phyloP scores from a whole-genome alignment of 2,113 vertebrate species.

The Rhodinocichla rosea region DNA sequence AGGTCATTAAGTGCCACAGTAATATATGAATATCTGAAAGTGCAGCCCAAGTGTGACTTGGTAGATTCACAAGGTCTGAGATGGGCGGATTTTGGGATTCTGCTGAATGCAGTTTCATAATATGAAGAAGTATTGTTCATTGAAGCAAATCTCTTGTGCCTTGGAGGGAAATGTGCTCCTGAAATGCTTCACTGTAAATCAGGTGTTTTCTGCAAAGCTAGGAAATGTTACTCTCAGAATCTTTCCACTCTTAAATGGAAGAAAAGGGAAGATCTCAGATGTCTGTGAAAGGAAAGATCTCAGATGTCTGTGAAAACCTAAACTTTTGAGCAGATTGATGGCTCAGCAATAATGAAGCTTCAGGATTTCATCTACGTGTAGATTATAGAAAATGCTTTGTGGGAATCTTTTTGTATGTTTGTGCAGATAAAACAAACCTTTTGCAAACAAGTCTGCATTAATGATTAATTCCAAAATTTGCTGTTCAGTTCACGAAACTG shows the following conservation, averaged over 20 bases:
- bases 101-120: neutral
- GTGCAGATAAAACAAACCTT: neutral
- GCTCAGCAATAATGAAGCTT: neutral
- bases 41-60: neutral
- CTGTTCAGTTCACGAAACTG: neutral
- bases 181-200: neutral
- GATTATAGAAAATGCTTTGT: neutral
- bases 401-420: neutral
- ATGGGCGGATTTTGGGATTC: neutral
- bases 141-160: neutral
- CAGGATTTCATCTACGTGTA: neutral
- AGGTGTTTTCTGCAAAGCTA: neutral
- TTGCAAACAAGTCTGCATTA: neutral
- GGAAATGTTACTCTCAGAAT: neutral
- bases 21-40: neutral
- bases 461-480: neutral
- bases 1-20: neutral
- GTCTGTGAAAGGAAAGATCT: neutral
- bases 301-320: neutral
- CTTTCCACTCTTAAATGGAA: neutral
- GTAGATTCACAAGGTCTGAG: accelerated
- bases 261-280: neutral
- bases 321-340: neutral
- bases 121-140: neutral
- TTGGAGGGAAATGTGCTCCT: neutral